These are phyloP conservation scores for Hydrochoerus hydrochaeris DNA, from an alignment of 2,113 vertebrate species.

Conservation along the genomic window DNA sequence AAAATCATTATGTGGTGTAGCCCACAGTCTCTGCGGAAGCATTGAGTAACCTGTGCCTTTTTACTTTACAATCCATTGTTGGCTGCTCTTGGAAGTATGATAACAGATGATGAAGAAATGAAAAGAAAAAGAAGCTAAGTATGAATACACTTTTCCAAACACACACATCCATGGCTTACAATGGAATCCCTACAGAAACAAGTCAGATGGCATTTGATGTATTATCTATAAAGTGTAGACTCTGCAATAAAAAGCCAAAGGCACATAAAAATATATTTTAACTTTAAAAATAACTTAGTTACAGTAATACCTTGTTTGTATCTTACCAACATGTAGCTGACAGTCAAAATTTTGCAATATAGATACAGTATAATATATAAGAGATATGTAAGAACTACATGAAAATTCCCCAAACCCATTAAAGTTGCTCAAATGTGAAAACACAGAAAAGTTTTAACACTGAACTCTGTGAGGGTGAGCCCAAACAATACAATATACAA, in stretches of 20 bases:
- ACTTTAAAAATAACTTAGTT: conserved; percentile 90
- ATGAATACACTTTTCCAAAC: conserved; percentile 82
- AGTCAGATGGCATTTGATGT: conserved; percentile 83
- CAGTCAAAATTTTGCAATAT: conserved; percentile 80
- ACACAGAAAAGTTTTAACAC: conserved; percentile 78
- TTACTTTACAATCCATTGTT: conserved; percentile 74
- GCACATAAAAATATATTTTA: conserved; percentile 88
- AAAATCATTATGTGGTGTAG: conserved; percentile 72
- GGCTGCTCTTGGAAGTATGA: conserved; percentile 79
- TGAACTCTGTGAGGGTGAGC: conserved; percentile 67
- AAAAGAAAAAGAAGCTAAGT: conserved; percentile 65
- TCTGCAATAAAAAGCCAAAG: conserved; percentile 86
- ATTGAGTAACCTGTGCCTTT: conserved; percentile 84
- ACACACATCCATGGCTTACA: conserved; percentile 85
- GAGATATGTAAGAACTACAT: conserved; percentile 79
- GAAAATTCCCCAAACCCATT: conserved; percentile 69
- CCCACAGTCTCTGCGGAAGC: conserved; percentile 82
- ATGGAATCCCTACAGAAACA: conserved; percentile 81
- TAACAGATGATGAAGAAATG: conserved; percentile 79
- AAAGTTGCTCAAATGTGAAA: conserved; percentile 80
- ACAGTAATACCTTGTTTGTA: conserved; percentile 84
- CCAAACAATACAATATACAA: conserved; percentile 77
- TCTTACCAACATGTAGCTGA: conserved; percentile 83
- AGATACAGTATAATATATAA: conserved; percentile 74
- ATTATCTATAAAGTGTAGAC: conserved; percentile 85